phyloP scores from a whole-genome alignment of 2,888 invertebrate genomes.

The Epirrita christyi region DNA sequence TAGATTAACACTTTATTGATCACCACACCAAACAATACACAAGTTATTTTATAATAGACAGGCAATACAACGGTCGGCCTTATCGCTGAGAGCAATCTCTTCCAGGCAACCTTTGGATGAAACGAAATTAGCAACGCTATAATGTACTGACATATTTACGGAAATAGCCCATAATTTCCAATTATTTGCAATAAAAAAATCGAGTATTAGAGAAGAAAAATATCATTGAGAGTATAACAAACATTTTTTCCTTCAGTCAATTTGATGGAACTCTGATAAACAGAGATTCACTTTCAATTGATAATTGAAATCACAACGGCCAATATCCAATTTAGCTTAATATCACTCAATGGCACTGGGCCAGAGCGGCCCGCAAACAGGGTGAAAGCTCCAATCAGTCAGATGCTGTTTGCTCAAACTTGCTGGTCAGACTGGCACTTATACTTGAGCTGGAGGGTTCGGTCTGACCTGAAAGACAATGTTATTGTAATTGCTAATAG shows the following conservation, averaged over 20 bases:
- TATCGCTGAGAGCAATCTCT: too few relatives aligned
- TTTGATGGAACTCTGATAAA: slow-evolving; percentile 10
- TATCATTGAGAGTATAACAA: too few relatives aligned
- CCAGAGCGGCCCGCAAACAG: slow-evolving; percentile 49
- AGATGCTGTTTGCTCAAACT: slow-evolving; percentile 51
- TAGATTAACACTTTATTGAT: too few relatives aligned
- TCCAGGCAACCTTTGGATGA: too few relatives aligned
- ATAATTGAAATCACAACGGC: slow-evolving; percentile 25
- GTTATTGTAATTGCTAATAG: slow-evolving; percentile 10
- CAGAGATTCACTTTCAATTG: slow-evolving; percentile 17
- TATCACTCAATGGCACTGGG: slow-evolving; percentile 37
- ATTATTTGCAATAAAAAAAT: too few relatives aligned
- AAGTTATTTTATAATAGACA: too few relatives aligned
- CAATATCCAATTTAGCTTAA: slow-evolving; percentile 37
- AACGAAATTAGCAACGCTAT: too few relatives aligned
- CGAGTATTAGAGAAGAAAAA: too few relatives aligned
- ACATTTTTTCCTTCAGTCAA: background rate
- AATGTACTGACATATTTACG: too few relatives aligned
- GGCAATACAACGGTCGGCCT: too few relatives aligned
- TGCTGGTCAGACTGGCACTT: slow-evolving; percentile 45
- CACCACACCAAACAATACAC: too few relatives aligned
- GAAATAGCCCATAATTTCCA: too few relatives aligned
- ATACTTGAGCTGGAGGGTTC: slow-evolving; percentile 45
- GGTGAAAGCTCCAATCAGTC: slow-evolving; percentile 54
- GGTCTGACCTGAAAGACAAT: slow-evolving; percentile 13